Conservation (phyloP, 1,140 invertebrate species). For the Triops cancriformis region DNA sequence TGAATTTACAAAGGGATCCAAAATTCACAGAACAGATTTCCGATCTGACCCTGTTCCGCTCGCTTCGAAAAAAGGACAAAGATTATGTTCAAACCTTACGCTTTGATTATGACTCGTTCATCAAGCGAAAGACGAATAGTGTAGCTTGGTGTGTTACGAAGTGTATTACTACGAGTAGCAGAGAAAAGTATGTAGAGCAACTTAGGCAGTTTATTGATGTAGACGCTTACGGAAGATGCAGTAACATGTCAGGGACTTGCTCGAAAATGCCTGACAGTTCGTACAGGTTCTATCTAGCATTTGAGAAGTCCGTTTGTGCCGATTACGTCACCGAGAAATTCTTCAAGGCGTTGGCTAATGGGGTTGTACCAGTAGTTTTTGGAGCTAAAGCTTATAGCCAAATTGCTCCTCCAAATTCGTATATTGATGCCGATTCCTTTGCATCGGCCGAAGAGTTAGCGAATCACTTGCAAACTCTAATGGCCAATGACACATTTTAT, state of each 20-base stretch:
- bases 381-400: slow-evolving; percentile 49
- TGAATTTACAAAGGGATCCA: not conserved
- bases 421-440: slow-evolving; percentile 50
- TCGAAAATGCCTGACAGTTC: not conserved
- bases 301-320: slow-evolving; percentile 38
- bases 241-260: slow-evolving; percentile 31
- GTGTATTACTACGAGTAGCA: slow-evolving; percentile 45
- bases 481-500: slow-evolving; percentile 35
- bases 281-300: slow-evolving; percentile 37
- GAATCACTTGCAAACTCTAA: slow-evolving; percentile 43
- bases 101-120: not conserved
- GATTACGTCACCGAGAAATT: slow-evolving; percentile 41
- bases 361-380: slow-evolving; percentile 59
- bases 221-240: slow-evolving; percentile 63
- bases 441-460: slow-evolving; percentile 44
- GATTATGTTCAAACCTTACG: not conserved
- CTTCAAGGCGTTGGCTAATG: slow-evolving; percentile 30
- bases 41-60: not conserved
- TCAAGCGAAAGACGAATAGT: slow-evolving; percentile 38
- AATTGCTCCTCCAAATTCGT: slow-evolving; percentile 54
- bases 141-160: slow-evolving; percentile 58
- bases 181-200: slow-evolving; percentile 48
- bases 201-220: slow-evolving; percentile 49
- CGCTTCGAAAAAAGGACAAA: not conserved
- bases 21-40: not conserved